A percentile compares a stretch with the other conserved stretches of the same genome.
Evolutionary conservation across 1,140 invertebrate species (phyloP).

Genomic region (Telenomus remus): DNA sequence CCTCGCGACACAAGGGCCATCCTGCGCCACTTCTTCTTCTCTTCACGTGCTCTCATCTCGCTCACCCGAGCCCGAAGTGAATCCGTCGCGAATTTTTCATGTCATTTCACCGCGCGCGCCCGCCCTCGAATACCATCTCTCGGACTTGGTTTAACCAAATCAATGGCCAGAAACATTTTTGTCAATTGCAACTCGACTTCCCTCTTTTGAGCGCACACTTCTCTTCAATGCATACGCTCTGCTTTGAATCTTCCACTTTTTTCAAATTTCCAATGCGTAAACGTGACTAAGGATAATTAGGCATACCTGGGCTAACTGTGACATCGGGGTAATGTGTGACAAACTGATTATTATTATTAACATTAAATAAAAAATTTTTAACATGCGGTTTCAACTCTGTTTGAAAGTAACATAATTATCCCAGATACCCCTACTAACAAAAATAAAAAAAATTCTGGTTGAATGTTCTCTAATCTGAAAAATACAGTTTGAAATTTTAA

Average conservation of each 20-base stretch:
- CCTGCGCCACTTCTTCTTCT: slow-evolving; percentile 61
- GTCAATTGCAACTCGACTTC: background rate
- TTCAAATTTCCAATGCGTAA: no score
- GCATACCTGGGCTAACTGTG: no score
- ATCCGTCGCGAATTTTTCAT: slow-evolving; percentile 37
- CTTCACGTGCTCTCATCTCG: slow-evolving; percentile 44
- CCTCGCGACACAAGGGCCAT: slow-evolving; percentile 71
- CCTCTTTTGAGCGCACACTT: slow-evolving; percentile 3
- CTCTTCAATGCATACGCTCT: slow-evolving; percentile 2
- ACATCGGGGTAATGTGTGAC: no score
- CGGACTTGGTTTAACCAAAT: slow-evolving; percentile 16
- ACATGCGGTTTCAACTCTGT: no score
- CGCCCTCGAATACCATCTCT: background rate
- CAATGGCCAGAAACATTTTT: slow-evolving; percentile 3
- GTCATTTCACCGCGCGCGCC: slow-evolving; percentile 14
- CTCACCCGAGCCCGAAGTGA: slow-evolving; percentile 13
- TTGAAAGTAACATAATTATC: no score
- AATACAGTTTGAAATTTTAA: no score
- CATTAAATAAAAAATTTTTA: no score
- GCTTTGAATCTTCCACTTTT: background rate
- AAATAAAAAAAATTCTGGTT: no score
- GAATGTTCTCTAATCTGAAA: no score
- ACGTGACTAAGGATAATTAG: no score
- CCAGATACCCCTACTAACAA: no score
- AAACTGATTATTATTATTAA: no score